phyloP scores from a whole-genome alignment of 2,113 vertebrate genomes.

The Polypterus bichir region DNA sequence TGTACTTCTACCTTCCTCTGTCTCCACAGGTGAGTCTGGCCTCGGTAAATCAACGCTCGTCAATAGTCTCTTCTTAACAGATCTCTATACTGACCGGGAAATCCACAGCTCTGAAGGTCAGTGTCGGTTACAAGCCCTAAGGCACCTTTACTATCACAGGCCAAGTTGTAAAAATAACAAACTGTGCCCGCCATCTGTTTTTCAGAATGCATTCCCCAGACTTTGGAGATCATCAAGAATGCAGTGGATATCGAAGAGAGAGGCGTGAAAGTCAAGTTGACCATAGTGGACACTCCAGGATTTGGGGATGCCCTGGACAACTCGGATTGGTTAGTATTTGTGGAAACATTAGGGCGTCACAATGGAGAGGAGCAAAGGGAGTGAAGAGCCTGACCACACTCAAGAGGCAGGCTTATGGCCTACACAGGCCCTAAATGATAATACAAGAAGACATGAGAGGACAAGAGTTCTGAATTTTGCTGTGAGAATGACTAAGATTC shows the following conservation, averaged over 20 bases:
- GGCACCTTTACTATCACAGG: too few relatives aligned
- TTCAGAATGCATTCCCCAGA: conserved; percentile 24
- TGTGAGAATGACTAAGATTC: too few relatives aligned
- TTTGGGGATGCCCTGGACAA: conserved; percentile 45
- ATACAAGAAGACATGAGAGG: too few relatives aligned
- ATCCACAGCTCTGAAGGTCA: neutral
- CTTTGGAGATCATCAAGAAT: conserved; percentile 31
- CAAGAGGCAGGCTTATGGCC: too few relatives aligned
- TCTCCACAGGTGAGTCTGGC: conserved; percentile 30
- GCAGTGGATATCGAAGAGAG: conserved; percentile 38
- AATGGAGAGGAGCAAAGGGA: too few relatives aligned
- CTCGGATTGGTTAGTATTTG: conserved; percentile 33
- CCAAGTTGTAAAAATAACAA: too few relatives aligned
- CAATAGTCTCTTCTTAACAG: conserved; percentile 25
- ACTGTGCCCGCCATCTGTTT: neutral
- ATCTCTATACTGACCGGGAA: neutral
- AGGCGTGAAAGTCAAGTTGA: conserved; percentile 38
- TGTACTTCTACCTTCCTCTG: too few relatives aligned
- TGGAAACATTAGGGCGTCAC: too few relatives aligned
- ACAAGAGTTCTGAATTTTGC: too few relatives aligned
- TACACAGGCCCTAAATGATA: too few relatives aligned
- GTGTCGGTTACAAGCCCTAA: neutral
- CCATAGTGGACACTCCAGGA: conserved; percentile 42
- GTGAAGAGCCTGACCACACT: too few relatives aligned
- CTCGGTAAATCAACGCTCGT: conserved; percentile 46